phyloP scores from a whole-genome alignment of 2,888 invertebrate genomes.

The Zaprionus bogoriensis region DNA sequence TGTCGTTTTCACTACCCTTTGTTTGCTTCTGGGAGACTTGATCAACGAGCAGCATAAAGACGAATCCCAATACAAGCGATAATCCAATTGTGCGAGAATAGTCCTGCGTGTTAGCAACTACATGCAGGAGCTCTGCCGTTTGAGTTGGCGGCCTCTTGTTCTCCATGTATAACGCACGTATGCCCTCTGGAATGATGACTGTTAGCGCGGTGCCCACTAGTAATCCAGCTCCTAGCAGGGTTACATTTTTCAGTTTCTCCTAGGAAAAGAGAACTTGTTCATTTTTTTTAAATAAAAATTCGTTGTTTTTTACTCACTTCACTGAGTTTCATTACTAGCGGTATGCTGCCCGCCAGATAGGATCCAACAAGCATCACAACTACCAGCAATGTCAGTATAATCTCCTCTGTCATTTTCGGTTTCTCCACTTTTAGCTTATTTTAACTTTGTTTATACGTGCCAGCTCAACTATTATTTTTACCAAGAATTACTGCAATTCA shows the following conservation, averaged over 20 bases:
- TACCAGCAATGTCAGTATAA: constrained; percentile 90
- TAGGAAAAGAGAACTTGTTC: constrained; percentile 79
- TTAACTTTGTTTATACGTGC: constrained; percentile 31
- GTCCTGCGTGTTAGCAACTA: constrained; percentile 43
- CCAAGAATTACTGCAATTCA: background rate
- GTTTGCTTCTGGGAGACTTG: constrained; percentile 86
- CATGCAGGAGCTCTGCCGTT: background rate
- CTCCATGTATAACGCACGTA: constrained; percentile 89
- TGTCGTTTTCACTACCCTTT: constrained; percentile 84
- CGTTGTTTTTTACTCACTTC: constrained; percentile 87
- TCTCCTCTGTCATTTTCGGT: constrained; percentile 86
- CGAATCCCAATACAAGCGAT: constrained; percentile 95
- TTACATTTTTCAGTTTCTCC: constrained; percentile 96
- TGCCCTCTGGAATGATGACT: constrained; percentile 99
- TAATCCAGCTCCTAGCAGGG: constrained; percentile 97
- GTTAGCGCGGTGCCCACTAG: constrained; percentile 98
- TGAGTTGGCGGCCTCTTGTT: constrained; percentile 5
- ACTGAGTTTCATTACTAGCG: constrained; percentile 95
- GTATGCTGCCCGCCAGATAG: constrained; percentile 97
- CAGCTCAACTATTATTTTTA: constrained; percentile 40
- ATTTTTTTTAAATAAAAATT: background rate
- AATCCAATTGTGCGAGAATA: constrained; percentile 89
- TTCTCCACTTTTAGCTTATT: background rate
- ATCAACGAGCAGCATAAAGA: constrained; percentile 98
- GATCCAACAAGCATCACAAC: constrained; percentile 98